Base-by-base conservation (phyloP, 1,140 invertebrate genomes). In the Drosophila gunungcola region DNA sequence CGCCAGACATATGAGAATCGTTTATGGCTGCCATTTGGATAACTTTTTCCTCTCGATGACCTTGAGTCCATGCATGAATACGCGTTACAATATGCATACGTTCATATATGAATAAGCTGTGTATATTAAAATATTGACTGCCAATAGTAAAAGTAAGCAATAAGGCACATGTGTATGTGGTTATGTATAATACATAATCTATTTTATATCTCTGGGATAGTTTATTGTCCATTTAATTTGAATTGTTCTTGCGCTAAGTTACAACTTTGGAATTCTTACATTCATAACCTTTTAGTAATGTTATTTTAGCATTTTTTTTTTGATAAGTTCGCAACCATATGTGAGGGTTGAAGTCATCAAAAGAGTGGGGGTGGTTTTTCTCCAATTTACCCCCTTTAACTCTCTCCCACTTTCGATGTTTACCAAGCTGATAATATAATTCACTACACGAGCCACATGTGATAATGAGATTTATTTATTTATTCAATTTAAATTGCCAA, bases 381-480 rank as follows among this genome's bases (percentile, higher is more conserved):
- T 7, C 41, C 39, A 29, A 39, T n/a, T 43, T 6, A 13, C 27
- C 54, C 11, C 27, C 3, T 25, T 45, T 45, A 36, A 38, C 21
- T 39, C 25, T 39, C 39, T 55, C 38, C 43, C 65, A 9, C 27
- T 48, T 42, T 53, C 51, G 51, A 27, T 58, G 25, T 38, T 32
- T 32, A 36, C 56, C 56, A 25, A 46, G 64, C 69, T 77, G 63
- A 70, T 74, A 83, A 77, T 80, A 84, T 84, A 89, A 83, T 80
- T 89, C 80, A 84, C 84, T 73, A 64, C 84, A 89, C 80, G 80
- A 89, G 85, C 85, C 69, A 43, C 55, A 90, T 78, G 78, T 84
- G 85, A 89, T 89, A 89, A 90, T 89, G 70, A 67, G 78, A 74
- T 89, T 84, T 88, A 89, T 88, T 88, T 88, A 83, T 89, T 88